Base-by-base conservation (phyloP, 64 coral and sea anemone genomes). In the Catalaphyllia jardinei region DNA sequence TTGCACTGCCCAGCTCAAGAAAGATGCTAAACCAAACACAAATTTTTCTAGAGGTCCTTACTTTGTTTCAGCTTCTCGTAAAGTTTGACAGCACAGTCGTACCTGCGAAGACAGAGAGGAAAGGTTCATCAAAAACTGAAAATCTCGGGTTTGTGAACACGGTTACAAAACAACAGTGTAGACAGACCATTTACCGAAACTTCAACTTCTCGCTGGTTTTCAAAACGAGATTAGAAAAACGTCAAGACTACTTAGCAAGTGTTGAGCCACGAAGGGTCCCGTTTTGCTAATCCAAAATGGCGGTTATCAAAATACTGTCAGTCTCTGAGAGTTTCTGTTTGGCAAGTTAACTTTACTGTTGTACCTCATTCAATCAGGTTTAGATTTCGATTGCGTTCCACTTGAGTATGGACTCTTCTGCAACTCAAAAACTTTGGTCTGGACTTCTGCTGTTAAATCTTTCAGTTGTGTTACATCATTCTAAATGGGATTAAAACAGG, bases 341-440 rank as follows among this genome's bases (percentile, higher is more conserved):
- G 54, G 15, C 54, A 57, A 57, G 15, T 57, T 57, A 46, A 6
- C 42, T 8, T 27, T 6, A 25, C 9, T 24, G 22, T 69, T 69
- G 4, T 27, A 69, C 65, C 65, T 69, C 79, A 91, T 38, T 82
- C 52, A 57, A 75, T 91, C 77, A 31, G 64, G 20, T 85, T 91
- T 75, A n/a, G 69, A 57, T 52, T 76, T 49, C 2, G 60, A 16
- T 19, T 50, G 86, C 19, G 71, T 39, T 67, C 51, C 61, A 62
- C 71, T 91, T 91, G 89, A 16, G 62, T 64, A 91, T 46, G 89
- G 79, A 73, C 71, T 76, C 25, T 91, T 91, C 42, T 91, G 89
- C 25, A 85, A 28, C 60, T 91, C 89, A 51, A 91, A 30, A n/a
- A 91, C 72, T 76, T 85, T 80, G 11, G 31, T 72, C 55, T 91